Evolutionary conservation across 2,888 invertebrate species (phyloP).

Genomic region (Argynnis bischoffii): DNA sequence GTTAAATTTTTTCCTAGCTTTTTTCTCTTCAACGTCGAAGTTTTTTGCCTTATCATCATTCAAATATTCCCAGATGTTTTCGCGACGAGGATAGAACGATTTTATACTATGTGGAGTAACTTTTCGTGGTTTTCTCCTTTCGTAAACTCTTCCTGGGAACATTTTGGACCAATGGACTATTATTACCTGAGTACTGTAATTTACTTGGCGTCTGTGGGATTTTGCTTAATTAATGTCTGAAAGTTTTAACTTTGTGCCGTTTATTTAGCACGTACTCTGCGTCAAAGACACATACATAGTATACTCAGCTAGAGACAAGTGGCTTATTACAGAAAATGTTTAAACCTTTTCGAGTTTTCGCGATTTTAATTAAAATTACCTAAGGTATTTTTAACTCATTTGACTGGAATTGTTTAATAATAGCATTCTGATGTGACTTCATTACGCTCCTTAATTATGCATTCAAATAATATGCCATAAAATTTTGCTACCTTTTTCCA

Average conservation of each 20-base stretch:
- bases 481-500: no score
- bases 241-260: conserved; percentile 43
- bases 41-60: conserved; percentile 51
- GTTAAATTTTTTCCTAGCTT: conserved; percentile 46
- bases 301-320: conserved; percentile 19
- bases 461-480: no score
- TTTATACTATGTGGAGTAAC: conserved; percentile 56
- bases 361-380: not conserved
- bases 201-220: conserved; percentile 56
- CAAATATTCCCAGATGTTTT: conserved; percentile 69
- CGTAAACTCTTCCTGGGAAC: conserved; percentile 59
- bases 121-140: conserved; percentile 55
- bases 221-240: conserved; percentile 52
- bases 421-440: no score
- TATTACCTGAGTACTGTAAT: conserved; percentile 57
- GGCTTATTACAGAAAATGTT: conserved; percentile 22
- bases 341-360: conserved; percentile 1
- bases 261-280: conserved; percentile 36
- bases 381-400: not conserved
- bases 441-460: no score
- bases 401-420: no score
- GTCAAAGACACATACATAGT: conserved; percentile 32
- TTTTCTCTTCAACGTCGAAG: conserved; percentile 42
- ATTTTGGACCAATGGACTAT: conserved; percentile 43
- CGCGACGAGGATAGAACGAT: conserved; percentile 62